phyloP scores from a whole-genome alignment of 1,140 invertebrate genomes.

The Chrysomallon squamiferum region DNA sequence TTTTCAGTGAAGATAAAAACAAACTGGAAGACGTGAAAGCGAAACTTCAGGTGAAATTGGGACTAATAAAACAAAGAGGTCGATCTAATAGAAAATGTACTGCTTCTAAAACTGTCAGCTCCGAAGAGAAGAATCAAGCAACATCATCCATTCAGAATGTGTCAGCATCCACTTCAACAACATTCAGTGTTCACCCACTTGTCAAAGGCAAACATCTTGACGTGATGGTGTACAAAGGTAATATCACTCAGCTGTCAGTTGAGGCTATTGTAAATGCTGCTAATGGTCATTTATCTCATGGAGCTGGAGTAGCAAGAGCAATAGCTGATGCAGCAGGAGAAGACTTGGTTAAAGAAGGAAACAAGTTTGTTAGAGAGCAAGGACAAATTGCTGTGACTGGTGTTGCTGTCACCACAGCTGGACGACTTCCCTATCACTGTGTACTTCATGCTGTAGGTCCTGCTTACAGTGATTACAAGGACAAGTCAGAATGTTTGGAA shows the following conservation, averaged over 20 bases:
- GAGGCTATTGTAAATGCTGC: slow-evolving; percentile 40
- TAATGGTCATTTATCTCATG: slow-evolving; percentile 23
- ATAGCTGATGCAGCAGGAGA: slow-evolving; percentile 35
- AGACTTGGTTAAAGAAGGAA: slow-evolving; percentile 22
- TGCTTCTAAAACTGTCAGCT: too few species aligned
- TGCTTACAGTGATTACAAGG: slow-evolving; percentile 12
- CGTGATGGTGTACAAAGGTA: neutral
- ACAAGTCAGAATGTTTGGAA: slow-evolving; percentile 6
- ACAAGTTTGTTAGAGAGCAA: slow-evolving; percentile 7
- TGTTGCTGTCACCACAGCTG: slow-evolving; percentile 18
- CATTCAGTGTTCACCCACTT: neutral
- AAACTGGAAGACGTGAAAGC: too few species aligned
- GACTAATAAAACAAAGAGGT: too few species aligned
- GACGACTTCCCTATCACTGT: slow-evolving; percentile 19
- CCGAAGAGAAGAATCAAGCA: too few species aligned
- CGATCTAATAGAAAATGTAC: too few species aligned
- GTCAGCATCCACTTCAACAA: too few species aligned
- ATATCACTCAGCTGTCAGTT: slow-evolving; percentile 7
- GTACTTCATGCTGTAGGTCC: slow-evolving; percentile 34
- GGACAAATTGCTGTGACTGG: slow-evolving; percentile 5
- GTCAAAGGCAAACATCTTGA: neutral
- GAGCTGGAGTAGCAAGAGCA: slow-evolving; percentile 27
- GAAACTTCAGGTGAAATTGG: too few species aligned
- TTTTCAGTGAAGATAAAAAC: too few species aligned
- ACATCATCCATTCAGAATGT: too few species aligned